Percentiles rank a stretch among this genome's conserved stretches.
phyloP scores from a whole-genome alignment of 2,113 vertebrate species.

The Catharus bicknelli region DNA sequence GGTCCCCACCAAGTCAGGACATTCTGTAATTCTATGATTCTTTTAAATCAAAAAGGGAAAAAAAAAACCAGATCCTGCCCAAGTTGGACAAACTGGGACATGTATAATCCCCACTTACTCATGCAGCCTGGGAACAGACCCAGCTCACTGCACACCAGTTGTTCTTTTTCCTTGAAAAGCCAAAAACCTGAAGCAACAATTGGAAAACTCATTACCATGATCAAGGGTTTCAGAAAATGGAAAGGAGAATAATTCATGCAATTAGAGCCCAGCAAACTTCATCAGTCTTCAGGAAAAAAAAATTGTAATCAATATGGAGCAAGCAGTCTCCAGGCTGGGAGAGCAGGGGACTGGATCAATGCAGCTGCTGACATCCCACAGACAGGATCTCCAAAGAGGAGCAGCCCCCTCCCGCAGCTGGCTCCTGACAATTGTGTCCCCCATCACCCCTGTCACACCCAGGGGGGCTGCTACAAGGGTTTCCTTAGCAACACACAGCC shows the following conservation, averaged over 20 bases:
- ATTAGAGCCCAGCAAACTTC: neutral
- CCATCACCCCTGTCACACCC: neutral
- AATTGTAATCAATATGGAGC: neutral
- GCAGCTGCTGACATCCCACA: neutral
- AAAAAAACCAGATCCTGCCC: neutral
- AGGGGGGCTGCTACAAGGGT: fast-evolving
- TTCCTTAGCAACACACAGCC: neutral
- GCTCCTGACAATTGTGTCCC: neutral
- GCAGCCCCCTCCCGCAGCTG: neutral
- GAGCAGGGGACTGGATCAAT: neutral
- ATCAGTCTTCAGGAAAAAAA: neutral
- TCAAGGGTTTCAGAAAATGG: neutral
- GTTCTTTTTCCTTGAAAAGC: neutral
- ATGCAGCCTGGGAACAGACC: neutral
- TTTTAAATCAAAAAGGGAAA: neutral
- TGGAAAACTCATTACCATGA: neutral
- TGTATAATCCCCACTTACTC: neutral
- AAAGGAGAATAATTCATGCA: neutral
- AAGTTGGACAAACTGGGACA: neutral
- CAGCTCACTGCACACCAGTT: neutral
- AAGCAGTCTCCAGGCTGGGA: neutral
- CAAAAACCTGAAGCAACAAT: neutral
- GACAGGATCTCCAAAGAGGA: neutral
- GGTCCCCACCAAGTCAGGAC: neutral
- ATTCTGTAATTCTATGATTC: neutral